Conservation (phyloP, 2,113 vertebrate species). For the Oenanthe melanoleuca region DNA sequence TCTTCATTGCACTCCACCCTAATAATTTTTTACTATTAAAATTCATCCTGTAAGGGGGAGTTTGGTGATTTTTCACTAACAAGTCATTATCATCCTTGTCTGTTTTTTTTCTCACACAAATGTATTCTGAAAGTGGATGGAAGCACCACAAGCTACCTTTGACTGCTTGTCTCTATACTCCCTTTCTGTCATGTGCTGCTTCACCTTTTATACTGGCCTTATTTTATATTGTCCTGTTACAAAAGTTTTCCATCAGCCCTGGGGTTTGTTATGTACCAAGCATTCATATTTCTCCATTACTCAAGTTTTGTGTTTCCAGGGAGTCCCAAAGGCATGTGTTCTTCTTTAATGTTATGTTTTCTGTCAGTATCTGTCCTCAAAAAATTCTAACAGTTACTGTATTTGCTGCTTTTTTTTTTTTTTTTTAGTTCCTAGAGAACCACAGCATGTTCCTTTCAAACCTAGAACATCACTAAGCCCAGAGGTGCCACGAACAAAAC, state of each 20-base stretch:
- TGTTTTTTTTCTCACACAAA: neutral
- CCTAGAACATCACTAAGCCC: slow-evolving; percentile 52
- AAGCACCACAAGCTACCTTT: neutral
- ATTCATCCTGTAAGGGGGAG: neutral
- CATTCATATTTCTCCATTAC: neutral
- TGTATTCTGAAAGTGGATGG: neutral
- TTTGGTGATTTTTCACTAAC: neutral
- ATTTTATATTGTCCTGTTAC: neutral
- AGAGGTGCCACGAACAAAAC: slow-evolving; percentile 51
- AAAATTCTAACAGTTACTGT: neutral
- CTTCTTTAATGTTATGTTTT: neutral
- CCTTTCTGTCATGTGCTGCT: neutral
- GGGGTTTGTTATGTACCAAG: neutral
- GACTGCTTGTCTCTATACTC: neutral
- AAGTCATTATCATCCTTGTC: neutral
- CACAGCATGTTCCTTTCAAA: slow-evolving; percentile 27
- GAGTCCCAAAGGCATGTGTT: neutral
- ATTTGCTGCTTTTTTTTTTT: neutral
- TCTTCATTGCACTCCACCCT: neutral
- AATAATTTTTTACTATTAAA: neutral
- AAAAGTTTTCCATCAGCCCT: neutral
- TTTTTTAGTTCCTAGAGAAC: slow-evolving; percentile 63
- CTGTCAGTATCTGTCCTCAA: neutral
- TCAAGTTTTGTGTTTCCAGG: neutral
- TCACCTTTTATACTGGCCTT: neutral